phyloP scores from a whole-genome alignment of 2,797 vertebrate species.

The Sus cebifrons region DNA sequence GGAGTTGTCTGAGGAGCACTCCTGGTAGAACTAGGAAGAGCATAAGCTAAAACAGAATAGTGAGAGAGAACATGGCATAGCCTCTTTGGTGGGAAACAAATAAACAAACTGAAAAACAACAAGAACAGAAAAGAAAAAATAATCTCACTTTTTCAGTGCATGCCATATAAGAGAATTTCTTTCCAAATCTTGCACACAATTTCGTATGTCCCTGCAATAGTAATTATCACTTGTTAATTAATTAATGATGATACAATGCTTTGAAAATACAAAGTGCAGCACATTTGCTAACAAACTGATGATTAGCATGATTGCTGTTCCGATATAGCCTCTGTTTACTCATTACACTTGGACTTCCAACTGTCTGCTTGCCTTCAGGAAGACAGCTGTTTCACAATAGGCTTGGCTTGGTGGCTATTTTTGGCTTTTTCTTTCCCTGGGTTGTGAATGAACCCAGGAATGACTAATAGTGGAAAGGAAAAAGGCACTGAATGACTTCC shows the following conservation, averaged over 20 bases:
- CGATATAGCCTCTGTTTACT: conserved; percentile 63
- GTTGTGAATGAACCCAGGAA: conserved; percentile 68
- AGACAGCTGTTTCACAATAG: conserved; percentile 73
- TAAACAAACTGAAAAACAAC: not conserved
- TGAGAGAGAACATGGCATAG: not conserved
- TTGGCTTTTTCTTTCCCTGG: conserved; percentile 65
- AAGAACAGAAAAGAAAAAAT: not conserved
- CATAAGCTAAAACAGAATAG: not conserved
- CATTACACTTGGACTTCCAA: conserved; percentile 67
- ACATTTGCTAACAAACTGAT: conserved; percentile 74
- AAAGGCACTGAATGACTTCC: conserved; percentile 28
- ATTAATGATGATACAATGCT: conserved; percentile 72
- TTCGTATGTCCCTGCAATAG: conserved; percentile 26
- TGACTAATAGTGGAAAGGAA: conserved; percentile 59
- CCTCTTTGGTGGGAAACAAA: conserved; percentile 24
- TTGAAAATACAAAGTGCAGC: conserved; percentile 59
- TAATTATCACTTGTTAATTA: conserved; percentile 77
- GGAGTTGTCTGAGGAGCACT: not conserved
- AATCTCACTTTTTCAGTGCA: not conserved
- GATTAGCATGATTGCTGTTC: conserved; percentile 74
- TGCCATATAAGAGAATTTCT: conserved; percentile 15
- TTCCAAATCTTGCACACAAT: conserved; percentile 54
- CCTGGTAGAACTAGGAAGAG: not conserved
- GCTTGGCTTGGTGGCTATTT: conserved; percentile 62
- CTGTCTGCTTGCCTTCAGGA: conserved; percentile 66